Evolutionary conservation across 2,888 invertebrate species (phyloP), one percentile per base, ranked within the genome.

Genomic region (Acanthopleura granulata): DNA sequence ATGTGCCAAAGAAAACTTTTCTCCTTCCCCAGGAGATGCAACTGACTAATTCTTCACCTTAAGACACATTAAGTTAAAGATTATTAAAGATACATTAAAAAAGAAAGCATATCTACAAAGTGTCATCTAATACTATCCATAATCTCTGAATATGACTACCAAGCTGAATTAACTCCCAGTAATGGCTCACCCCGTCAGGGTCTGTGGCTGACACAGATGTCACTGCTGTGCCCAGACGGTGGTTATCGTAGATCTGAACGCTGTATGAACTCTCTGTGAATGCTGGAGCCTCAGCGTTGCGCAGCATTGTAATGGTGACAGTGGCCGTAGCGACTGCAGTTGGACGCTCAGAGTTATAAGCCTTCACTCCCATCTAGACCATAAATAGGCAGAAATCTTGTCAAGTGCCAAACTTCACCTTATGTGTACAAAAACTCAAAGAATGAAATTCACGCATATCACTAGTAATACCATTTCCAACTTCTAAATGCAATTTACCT

Each of bases 151-250:
- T 57, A 57, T n/a, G 18, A n/a, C 57, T 22, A 57, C 3, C 12
- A 22, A 3, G 6, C 12, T 57, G 57, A 57, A 40, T 9, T 40
- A 40, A 40, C 9, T 40, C 40, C 40, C 18, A 66, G 25, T 66
- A 4, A 25, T 3, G 14, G 9, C 72, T 74, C 73, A 81, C 81
- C 76, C 75, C 76, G 22, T 86, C 85, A 25, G 74, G 51, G 73
- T 86, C 86, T 12, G 66, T 75, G n/a, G 85, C 86, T 1, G 82
- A 80, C 12, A 86, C 86, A n/a, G 49, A 71, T 76, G 77, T 84
- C 22, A 85, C 77, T 12, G 74, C 74, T 6, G 80, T 79, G 16
- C 77, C 78, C 9, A 80, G 70, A 12, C 49, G 40, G 16, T 49
- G 0, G 78, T 76, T 29, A 81, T 83, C 69, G 83, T 84, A 16